Percentiles rank a stretch among this genome's conserved stretches.
Evolutionary conservation across 1,140 invertebrate genomes (phyloP).

Genomic region (Hirudo medicinalis): DNA sequence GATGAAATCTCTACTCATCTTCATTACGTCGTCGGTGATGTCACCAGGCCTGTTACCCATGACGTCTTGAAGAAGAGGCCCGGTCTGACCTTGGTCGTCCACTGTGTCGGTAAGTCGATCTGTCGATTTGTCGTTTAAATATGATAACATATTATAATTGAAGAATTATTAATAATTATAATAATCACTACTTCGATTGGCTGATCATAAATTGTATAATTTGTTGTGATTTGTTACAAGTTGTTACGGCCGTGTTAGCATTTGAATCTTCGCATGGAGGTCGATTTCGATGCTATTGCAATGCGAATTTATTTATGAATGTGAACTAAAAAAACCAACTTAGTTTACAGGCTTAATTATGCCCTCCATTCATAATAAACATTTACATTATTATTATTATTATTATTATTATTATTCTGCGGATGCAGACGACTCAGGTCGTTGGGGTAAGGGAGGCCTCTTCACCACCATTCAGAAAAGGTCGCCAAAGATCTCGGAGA

Average conservation of each 20-base stretch:
- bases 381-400: neutral
- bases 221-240: too few species aligned
- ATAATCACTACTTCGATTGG: too few species aligned
- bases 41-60: constrained; percentile 31
- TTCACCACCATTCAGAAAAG: constrained; percentile 33
- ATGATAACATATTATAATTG: too few species aligned
- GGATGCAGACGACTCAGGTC: constrained; percentile 36
- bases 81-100: constrained; percentile 31
- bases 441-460: constrained; percentile 36
- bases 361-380: neutral
- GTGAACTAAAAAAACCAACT: too few species aligned
- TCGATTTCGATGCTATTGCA: too few species aligned
- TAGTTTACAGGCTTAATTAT: too few species aligned
- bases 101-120: constrained; percentile 34
- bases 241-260: too few species aligned
- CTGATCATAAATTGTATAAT: too few species aligned
- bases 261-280: too few species aligned
- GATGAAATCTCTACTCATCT: constrained; percentile 25
- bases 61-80: constrained; percentile 19
- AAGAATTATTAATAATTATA: too few species aligned
- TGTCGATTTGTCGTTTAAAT: neutral
- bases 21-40: constrained; percentile 37
- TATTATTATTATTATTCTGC: too few species aligned
- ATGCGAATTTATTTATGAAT: too few species aligned
- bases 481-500: constrained; percentile 28